Base-by-base conservation (phyloP, 2,797 vertebrate species). In the Tangara arthus region DNA sequence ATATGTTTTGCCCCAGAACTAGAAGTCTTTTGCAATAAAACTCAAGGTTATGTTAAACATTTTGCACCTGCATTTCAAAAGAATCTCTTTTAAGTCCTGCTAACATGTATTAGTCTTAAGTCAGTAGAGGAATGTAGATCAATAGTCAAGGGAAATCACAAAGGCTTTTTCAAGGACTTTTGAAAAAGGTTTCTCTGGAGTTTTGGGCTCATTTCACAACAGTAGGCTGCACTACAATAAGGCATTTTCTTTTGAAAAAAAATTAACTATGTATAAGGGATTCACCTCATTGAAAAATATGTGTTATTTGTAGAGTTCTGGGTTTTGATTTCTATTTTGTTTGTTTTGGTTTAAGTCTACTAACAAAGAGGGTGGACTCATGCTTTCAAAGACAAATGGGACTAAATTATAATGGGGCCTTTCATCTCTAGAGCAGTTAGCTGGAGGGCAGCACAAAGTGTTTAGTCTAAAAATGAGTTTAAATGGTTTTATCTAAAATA, bases 381-480 rank as follows among this genome's bases (percentile, higher is more conserved):
- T 89, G 57, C 23, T 79, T 90, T 93, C 77, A 89, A 82, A 96
- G 71, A 66, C 49, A 87, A 95, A 89, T 26, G 23, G 27, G 23
- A 75, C 44, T 68, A 59, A 28, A 85, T 94, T 92, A 77, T 92
- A 94, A 93, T 30, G n/a, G 24, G 65, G 50, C 2, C 50, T 96
- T 97, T 97, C 66, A 85, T 86, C 34, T 96, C 56, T 15, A 64
- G 14, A 95, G 34, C 77, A 90, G 72, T 86, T 94, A 87, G 76
- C 83, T 94, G 52, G 65, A 96, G 69, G 84, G 28, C 21, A 93
- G 50, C 41, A 57, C 23, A 87, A 65, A 93, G 59, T 92, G 23
- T 90, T 97, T 95, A 94, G 73, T 87, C 53, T 93, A 66, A 95
- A 95, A 95, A 73, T 68, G 14, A 94, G 42, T 84, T 94, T 83